These are phyloP conservation scores for Peribatodes rhomboidaria DNA, from an alignment of 2,888 invertebrate genomes.

Conservation along the genomic window DNA sequence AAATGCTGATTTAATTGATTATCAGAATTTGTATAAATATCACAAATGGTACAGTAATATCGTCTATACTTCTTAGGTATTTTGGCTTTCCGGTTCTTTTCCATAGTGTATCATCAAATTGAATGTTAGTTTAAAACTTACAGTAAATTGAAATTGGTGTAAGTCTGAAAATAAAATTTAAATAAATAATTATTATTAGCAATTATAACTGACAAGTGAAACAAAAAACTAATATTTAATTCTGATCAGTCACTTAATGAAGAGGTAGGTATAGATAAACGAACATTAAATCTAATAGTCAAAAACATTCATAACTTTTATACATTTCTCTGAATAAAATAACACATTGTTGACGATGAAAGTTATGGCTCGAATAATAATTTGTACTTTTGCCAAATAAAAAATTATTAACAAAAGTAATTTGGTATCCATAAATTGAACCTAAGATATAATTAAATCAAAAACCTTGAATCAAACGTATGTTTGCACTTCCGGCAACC, in stretches of 20 bases:
- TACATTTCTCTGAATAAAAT: too few relatives aligned
- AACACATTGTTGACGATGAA: too few relatives aligned
- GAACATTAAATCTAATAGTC: too few relatives aligned
- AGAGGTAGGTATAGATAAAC: not conserved
- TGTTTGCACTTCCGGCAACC: not conserved
- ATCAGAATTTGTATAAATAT: slow-evolving; percentile 75
- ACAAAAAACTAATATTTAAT: not conserved
- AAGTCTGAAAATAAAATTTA: not conserved
- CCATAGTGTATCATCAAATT: slow-evolving; percentile 42
- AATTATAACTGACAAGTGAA: not conserved
- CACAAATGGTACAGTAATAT: slow-evolving; percentile 73
- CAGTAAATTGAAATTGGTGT: not conserved
- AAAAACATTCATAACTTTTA: too few relatives aligned
- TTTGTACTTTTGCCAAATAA: too few relatives aligned
- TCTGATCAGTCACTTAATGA: not conserved
- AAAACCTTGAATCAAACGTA: not conserved
- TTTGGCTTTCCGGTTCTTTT: slow-evolving; percentile 46
- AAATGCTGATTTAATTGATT: slow-evolving; percentile 79
- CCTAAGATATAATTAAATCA: too few relatives aligned
- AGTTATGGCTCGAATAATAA: too few relatives aligned
- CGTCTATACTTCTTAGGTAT: slow-evolving; percentile 59
- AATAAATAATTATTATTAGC: too few relatives aligned
- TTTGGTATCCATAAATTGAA: too few relatives aligned
- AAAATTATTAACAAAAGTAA: too few relatives aligned
- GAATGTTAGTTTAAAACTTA: not conserved